Evolutionary conservation across 2,113 vertebrate genomes (phyloP).

Genomic region (Perca schrenkii): DNA sequence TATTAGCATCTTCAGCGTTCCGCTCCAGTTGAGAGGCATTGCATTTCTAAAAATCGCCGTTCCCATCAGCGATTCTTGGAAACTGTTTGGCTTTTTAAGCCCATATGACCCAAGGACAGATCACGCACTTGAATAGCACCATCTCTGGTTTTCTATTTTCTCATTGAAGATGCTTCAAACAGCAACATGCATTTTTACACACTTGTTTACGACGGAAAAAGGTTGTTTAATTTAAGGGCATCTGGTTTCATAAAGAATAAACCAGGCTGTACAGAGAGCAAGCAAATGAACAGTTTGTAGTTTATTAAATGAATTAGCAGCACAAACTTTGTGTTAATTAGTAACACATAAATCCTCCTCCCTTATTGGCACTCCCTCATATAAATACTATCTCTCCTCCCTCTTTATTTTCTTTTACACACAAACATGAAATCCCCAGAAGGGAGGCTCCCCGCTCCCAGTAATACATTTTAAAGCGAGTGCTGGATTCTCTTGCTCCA

Average conservation of each 20-base stretch:
- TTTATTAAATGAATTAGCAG: constrained; percentile 41
- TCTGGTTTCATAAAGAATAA: constrained; percentile 14
- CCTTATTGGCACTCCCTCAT: constrained; percentile 31
- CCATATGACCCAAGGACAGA: constrained; percentile 58
- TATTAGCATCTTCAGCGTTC: constrained; percentile 62
- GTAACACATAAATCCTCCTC: constrained; percentile 25
- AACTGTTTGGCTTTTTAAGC: constrained; percentile 61
- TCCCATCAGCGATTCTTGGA: constrained; percentile 64
- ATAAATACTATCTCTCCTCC: constrained; percentile 19
- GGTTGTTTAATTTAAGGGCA: not conserved
- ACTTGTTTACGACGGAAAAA: constrained; percentile 13
- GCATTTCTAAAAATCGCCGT: constrained; percentile 44
- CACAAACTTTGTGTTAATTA: constrained; percentile 38
- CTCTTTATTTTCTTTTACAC: constrained; percentile 46
- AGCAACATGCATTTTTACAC: constrained; percentile 15
- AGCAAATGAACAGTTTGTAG: constrained; percentile 8
- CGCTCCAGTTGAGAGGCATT: constrained; percentile 63
- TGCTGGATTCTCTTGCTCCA: constrained; percentile 44
- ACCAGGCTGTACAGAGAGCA: not conserved
- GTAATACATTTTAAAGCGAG: constrained; percentile 57
- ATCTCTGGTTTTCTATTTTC: not conserved
- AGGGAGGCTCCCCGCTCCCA: constrained; percentile 46
- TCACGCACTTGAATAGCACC: constrained; percentile 15
- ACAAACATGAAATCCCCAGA: constrained; percentile 58
- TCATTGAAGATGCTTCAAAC: constrained; percentile 27